Evolutionary conservation across 1,140 invertebrate genomes (phyloP), one percentile per base, ranked within the genome.

Genomic region (Drosophila nebulosa): DNA sequence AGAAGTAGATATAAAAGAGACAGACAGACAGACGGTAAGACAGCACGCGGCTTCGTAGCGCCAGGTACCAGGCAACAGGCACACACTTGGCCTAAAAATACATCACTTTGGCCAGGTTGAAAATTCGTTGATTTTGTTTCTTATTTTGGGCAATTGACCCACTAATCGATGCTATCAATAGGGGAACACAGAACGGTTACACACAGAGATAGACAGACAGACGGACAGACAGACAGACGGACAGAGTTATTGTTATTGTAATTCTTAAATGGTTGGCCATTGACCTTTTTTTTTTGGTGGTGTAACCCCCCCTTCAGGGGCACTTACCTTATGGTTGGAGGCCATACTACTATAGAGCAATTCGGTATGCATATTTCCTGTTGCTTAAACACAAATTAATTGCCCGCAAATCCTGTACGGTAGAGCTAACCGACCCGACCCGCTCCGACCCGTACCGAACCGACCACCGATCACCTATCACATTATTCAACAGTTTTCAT

Each of bases 381-480:
- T 78, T 78, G 72, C 75, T 75, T 69, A 21, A 36, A 51, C 72
- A 86, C 78, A 84, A 90, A 90, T 90, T 90, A 90, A 90, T 90
- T 86, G 81, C 86, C 88, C 88, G 86, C 88, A 90, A 90, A 90
- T 90, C 88, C 88, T 90, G 88, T 86, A 42, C 65, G 14, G 24
- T 53, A 35, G 22, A 30, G 53, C 51, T 18, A 59, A 21, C 26
- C 30, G 30, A 22, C 56, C 56, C 52, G 57, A 42, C 16, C 39
- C n/a, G n/a, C n/a, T n/a, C n/a, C n/a, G n/a, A n/a, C n/a, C n/a
- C n/a, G n/a, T n/a, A n/a, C n/a, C n/a, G n/a, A n/a, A 56, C 56
- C 52, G 57, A 46, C 14, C 39, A 60, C 56, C 52, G 57, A 46
- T n/a, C 39, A 46, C 39, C 39, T 16, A 18, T 46, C 52, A 55